Evolutionary conservation across 23 tunicate genomes (phyloP).

Genomic region (Corella eumyota): DNA sequence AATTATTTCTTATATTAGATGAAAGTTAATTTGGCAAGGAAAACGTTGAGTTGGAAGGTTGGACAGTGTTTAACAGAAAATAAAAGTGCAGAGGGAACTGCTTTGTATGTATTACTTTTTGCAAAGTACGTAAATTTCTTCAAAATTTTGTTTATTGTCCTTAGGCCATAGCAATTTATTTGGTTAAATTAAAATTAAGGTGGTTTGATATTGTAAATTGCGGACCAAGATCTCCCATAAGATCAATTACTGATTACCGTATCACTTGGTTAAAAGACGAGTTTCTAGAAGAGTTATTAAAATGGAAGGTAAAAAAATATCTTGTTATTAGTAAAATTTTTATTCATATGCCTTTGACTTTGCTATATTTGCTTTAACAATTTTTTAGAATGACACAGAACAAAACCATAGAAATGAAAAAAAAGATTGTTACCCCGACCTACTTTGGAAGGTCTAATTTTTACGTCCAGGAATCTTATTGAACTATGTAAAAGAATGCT

Average conservation of each 20-base stretch:
- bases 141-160: neutral
- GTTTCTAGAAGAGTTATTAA: neutral
- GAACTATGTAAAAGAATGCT: constrained; percentile 1
- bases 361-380: no score
- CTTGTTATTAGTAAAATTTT: no score
- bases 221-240: constrained; percentile 2
- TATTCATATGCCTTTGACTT: no score
- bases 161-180: neutral
- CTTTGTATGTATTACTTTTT: constrained; percentile 5
- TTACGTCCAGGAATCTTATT: constrained; percentile 14
- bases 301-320: neutral
- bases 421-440: constrained; percentile 18
- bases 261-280: constrained; percentile 2
- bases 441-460: constrained; percentile 24
- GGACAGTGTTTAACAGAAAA: constrained; percentile 3
- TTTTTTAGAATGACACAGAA: neutral
- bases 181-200: neutral
- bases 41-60: constrained; percentile 13
- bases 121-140: constrained; percentile 1
- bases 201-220: constrained; percentile 25
- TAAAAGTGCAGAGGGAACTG: constrained; percentile 8
- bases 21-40: constrained; percentile 12
- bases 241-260: constrained; percentile 2
- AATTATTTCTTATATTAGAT: neutral
- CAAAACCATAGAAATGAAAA: constrained; percentile 2